Evolutionary conservation across 2,113 vertebrate genomes (phyloP).

Genomic region (Rhipidura dahli): DNA sequence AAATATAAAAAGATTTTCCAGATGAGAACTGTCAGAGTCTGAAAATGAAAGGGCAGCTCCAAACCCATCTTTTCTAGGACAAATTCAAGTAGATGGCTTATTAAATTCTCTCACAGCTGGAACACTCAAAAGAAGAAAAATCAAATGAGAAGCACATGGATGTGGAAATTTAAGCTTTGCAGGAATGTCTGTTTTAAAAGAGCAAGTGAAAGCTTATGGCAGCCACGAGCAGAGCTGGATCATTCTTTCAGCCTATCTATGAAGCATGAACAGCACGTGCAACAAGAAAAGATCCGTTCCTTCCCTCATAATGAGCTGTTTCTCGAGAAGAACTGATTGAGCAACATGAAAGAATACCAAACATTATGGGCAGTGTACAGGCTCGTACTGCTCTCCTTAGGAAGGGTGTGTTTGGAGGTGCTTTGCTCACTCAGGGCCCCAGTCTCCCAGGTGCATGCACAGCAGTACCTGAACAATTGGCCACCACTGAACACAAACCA

Average conservation of each 20-base stretch:
- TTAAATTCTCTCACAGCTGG: not conserved
- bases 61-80: not conserved
- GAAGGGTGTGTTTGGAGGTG: fast-evolving
- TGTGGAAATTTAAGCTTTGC: not conserved
- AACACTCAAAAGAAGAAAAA: not conserved
- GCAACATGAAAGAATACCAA: not conserved
- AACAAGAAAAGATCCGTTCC: not conserved
- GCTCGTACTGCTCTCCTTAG: fast-evolving
- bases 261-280: not conserved
- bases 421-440: not conserved
- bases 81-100: not conserved
- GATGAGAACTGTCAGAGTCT: not conserved
- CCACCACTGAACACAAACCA: not conserved
- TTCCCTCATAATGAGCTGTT: not conserved
- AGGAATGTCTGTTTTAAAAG: not conserved
- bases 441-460: not conserved
- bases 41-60: not conserved
- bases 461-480: too few relatives aligned
- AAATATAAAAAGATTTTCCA: not conserved
- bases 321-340: fast-evolving
- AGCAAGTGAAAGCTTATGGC: not conserved
- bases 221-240: not conserved
- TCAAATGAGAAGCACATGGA: not conserved
- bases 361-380: too few relatives aligned
- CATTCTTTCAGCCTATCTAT: not conserved